These are phyloP conservation scores for Octonoba sinensis DNA, from an alignment of 2,888 invertebrate species.

Conservation along the genomic window DNA sequence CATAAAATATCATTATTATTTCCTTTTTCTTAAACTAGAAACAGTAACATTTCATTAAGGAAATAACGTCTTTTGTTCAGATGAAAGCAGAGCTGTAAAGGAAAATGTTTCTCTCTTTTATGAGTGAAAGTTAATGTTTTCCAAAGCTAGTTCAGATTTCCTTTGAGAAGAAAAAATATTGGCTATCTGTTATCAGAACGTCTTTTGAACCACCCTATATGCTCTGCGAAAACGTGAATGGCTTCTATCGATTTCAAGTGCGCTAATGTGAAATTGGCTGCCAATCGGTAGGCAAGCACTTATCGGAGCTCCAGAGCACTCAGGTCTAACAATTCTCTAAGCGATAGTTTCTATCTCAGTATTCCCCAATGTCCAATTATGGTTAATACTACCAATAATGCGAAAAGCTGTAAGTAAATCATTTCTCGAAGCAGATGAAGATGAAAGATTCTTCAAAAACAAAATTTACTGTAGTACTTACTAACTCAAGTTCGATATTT, in stretches of 20 bases:
- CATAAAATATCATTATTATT: too few species aligned
- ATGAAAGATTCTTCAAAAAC: too few species aligned
- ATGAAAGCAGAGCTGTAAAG: too few species aligned
- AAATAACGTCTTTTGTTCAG: too few species aligned
- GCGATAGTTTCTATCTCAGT: slow-evolving; percentile 26
- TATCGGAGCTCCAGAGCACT: slow-evolving; percentile 38
- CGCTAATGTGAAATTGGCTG: slow-evolving; percentile 6
- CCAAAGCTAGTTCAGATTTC: slow-evolving; percentile 2
- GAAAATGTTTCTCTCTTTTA: too few species aligned
- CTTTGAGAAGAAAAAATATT: slow-evolving; percentile 10
- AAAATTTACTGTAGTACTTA: too few species aligned
- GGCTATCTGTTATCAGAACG: slow-evolving; percentile 18
- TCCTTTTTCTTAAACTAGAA: too few species aligned
- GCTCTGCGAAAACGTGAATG: slow-evolving; percentile 6
- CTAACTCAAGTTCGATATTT: too few species aligned
- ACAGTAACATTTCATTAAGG: too few species aligned
- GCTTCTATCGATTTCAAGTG: slow-evolving; percentile 31
- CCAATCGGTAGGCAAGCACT: slow-evolving; percentile 42
- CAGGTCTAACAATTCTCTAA: slow-evolving; percentile 33
- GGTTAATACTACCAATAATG: not conserved
- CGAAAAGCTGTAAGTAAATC: too few species aligned
- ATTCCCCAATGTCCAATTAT: slow-evolving; percentile 8
- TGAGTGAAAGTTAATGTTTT: slow-evolving; percentile 18
- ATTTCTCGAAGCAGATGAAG: too few species aligned
- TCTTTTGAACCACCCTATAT: slow-evolving; percentile 20